These are phyloP conservation scores for Odontomyia ornata DNA, from an alignment of 2,888 invertebrate genomes.

Conservation along the genomic window DNA sequence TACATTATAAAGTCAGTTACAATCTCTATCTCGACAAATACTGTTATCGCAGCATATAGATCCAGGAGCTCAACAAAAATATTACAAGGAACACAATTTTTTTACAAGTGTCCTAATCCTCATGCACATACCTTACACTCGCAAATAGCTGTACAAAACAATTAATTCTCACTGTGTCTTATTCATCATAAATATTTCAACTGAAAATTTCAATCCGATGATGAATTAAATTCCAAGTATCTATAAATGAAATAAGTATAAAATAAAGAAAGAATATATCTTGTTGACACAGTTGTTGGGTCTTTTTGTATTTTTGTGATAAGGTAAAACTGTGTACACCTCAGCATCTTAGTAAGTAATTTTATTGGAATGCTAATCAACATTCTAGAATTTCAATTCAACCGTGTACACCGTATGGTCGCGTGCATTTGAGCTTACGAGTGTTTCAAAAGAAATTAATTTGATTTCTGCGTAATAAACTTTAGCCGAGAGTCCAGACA, in stretches of 20 bases:
- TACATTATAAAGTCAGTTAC: no score
- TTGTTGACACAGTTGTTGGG: conserved; percentile 2
- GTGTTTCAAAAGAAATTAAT: no score
- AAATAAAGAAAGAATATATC: background rate
- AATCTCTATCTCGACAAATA: no score
- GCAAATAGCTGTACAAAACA: background rate
- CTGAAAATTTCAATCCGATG: background rate
- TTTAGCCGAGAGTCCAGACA: background rate
- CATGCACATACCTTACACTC: background rate
- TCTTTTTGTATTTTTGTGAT: background rate
- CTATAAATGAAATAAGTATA: background rate
- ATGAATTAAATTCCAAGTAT: background rate
- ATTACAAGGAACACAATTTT: no score
- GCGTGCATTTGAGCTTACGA: background rate
- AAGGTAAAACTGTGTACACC: background rate
- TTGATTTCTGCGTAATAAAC: background rate
- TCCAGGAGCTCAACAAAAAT: no score
- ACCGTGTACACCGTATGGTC: background rate
- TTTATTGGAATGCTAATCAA: background rate
- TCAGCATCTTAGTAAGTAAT: conserved; percentile 1
- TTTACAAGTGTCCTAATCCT: no score
- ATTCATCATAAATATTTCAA: conserved; percentile 4
- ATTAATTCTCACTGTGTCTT: background rate
- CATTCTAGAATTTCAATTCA: background rate
- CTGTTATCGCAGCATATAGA: no score